phyloP scores from a whole-genome alignment of 1,140 invertebrate species.

The Wasmannia auropunctata region DNA sequence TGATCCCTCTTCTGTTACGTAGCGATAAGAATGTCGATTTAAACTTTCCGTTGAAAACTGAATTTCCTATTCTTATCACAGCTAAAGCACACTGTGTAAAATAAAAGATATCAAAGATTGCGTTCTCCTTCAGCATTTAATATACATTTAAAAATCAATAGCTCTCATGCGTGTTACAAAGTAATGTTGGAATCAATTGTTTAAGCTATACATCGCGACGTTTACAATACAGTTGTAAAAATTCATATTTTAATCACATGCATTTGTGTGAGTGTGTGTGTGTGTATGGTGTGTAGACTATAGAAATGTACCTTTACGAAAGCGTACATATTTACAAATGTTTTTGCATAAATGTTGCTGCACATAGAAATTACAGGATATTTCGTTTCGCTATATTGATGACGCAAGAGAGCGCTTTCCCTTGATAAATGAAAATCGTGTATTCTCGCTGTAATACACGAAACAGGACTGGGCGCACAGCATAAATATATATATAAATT shows the following conservation, averaged over 20 bases:
- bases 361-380: conserved; percentile 67
- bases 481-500: conserved; percentile 59
- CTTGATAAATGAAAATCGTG: conserved; percentile 24
- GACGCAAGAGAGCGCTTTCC: conserved; percentile 54
- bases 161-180: conserved; percentile 25
- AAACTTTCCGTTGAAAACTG: not conserved
- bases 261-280: conserved; percentile 19
- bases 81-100: conserved; percentile 26
- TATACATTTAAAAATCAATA: conserved; percentile 24
- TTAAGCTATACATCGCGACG: conserved; percentile 52
- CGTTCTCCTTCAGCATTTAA: conserved; percentile 37
- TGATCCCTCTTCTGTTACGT: not conserved
- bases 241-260: conserved; percentile 51
- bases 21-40: not conserved
- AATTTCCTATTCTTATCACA: conserved; percentile 42
- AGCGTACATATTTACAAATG: conserved; percentile 81
- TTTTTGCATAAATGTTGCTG: conserved; percentile 74
- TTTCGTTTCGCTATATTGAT: conserved; percentile 40
- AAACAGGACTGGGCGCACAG: conserved; percentile 51
- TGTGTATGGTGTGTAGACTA: conserved; percentile 67
- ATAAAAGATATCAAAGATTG: conserved; percentile 11
- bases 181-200: conserved; percentile 17
- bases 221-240: conserved; percentile 58
- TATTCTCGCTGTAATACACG: conserved; percentile 9
- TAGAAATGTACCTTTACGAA: conserved; percentile 77